These are phyloP conservation scores for Crypturellus tataupa DNA, from an alignment of 2,797 vertebrate genomes.

Conservation along the genomic window DNA sequence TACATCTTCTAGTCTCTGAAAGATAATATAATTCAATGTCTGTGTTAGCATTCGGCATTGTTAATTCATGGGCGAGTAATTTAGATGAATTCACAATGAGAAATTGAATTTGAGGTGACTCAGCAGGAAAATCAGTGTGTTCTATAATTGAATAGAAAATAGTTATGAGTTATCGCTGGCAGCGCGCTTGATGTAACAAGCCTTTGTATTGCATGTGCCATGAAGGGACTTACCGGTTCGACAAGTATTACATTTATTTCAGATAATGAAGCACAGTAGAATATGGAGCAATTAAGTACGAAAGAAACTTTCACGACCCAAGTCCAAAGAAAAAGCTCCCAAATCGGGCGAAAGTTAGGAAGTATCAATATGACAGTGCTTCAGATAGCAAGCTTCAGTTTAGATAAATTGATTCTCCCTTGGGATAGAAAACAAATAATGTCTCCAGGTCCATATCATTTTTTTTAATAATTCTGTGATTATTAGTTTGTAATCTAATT, in stretches of 20 bases:
- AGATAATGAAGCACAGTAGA: conserved; percentile 27
- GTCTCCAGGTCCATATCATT: not conserved
- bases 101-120: conserved; percentile 67
- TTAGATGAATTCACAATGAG: conserved; percentile 70
- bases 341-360: not conserved
- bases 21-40: conserved; percentile 60
- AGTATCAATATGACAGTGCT: not conserved
- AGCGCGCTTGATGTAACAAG: not conserved
- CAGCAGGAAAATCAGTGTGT: conserved; percentile 62
- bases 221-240: not conserved
- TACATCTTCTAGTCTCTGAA: conserved; percentile 44
- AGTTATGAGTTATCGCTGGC: conserved; percentile 10
- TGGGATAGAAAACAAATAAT: fast-evolving
- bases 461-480: not conserved
- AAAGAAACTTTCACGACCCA: not conserved
- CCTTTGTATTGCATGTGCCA: not conserved
- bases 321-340: not conserved
- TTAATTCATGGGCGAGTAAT: conserved; percentile 69
- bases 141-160: conserved; percentile 51
- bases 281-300: not conserved
- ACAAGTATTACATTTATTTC: conserved; percentile 34
- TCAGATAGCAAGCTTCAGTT: not conserved
- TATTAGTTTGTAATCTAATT: not conserved
- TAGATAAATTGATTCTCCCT: not conserved
- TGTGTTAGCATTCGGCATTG: conserved; percentile 63